Conservation (phyloP, 2,888 invertebrate species). For the Drosophila birchii region DNA sequence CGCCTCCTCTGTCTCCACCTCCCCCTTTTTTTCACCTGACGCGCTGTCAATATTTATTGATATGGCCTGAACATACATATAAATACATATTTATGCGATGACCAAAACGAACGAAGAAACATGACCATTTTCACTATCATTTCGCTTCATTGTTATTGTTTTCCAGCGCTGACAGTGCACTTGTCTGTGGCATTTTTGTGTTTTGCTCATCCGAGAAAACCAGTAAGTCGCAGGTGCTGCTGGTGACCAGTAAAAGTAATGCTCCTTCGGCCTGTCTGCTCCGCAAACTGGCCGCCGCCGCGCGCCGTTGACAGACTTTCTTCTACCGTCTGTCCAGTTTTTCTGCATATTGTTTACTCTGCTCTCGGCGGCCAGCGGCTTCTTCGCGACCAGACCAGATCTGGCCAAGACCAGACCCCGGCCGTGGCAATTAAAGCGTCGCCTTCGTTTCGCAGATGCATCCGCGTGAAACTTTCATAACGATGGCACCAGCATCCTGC, state of each 20-base stretch:
- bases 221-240: slow-evolving; percentile 35
- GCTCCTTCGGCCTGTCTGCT: slow-evolving; percentile 63
- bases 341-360: slow-evolving; percentile 72
- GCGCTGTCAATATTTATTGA: slow-evolving; percentile 45
- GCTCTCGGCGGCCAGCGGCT: slow-evolving; percentile 28
- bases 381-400: slow-evolving; percentile 23
- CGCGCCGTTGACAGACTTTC: slow-evolving; percentile 63
- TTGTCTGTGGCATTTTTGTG: slow-evolving; percentile 34
- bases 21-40: slow-evolving; percentile 7
- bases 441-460: slow-evolving; percentile 51
- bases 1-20: background rate
- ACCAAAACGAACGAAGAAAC: slow-evolving; percentile 60
- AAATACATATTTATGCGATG: slow-evolving; percentile 66
- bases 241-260: slow-evolving; percentile 70
- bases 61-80: slow-evolving; percentile 35
- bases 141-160: slow-evolving; percentile 71
- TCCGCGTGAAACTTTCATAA: slow-evolving; percentile 75
- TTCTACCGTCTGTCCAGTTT: slow-evolving; percentile 73
- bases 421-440: slow-evolving; percentile 65
- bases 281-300: slow-evolving; percentile 57
- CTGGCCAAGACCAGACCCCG: slow-evolving; percentile 40
- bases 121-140: slow-evolving; percentile 76
- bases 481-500: slow-evolving; percentile 56
- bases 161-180: slow-evolving; percentile 29
- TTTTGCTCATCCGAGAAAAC: slow-evolving; percentile 48